Conservation (phyloP, 1,140 invertebrate genomes). For the Chymomyza costata region DNA sequence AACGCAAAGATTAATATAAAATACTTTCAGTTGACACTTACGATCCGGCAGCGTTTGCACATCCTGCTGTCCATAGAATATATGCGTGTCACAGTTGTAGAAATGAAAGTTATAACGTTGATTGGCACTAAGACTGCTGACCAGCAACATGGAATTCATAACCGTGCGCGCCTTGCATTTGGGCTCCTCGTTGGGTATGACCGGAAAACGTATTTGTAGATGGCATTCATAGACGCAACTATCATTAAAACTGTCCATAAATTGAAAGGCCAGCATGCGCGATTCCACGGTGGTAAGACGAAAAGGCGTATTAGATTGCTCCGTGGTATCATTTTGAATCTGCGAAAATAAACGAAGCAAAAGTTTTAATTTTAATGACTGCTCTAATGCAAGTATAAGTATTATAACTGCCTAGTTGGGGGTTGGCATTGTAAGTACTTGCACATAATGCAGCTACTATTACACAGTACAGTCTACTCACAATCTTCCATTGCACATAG, state of each 20-base stretch:
- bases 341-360: constrained; percentile 2
- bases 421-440: too few species aligned
- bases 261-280: constrained; percentile 56
- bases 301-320: constrained; percentile 61
- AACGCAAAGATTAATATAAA: too few species aligned
- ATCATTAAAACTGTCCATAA: constrained; percentile 64
- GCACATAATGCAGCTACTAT: too few species aligned
- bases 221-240: constrained; percentile 65
- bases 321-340: constrained; percentile 68
- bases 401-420: too few species aligned
- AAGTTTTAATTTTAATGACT: too few species aligned
- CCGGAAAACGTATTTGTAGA: constrained; percentile 39
- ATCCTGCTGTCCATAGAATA: constrained; percentile 66
- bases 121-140: constrained; percentile 49
- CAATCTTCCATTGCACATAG: constrained; percentile 74
- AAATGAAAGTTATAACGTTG: constrained; percentile 58
- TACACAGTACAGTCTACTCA: constrained; percentile 69
- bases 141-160: constrained; percentile 53
- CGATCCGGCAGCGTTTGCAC: constrained; percentile 64
- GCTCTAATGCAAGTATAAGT: too few species aligned
- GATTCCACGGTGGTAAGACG: constrained; percentile 59
- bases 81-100: constrained; percentile 57
- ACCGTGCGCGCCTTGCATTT: constrained; percentile 57
- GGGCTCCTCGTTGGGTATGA: constrained; percentile 44
- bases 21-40: too few species aligned